phyloP scores from a whole-genome alignment of 2,113 vertebrate genomes.

The Perca flavescens region DNA sequence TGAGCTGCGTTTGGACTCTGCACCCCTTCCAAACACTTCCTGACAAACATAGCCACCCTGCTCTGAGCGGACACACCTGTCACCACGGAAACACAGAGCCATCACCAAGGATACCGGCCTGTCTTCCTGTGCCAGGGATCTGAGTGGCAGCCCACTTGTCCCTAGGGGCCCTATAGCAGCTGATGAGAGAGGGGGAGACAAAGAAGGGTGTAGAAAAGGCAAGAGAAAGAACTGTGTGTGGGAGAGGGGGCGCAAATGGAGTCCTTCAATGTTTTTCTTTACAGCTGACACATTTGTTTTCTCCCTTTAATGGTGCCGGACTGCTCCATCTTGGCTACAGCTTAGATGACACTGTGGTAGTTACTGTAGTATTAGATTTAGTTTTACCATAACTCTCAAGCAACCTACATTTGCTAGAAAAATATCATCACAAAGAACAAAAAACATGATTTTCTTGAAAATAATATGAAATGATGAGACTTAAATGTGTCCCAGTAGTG shows the following conservation, averaged over 20 bases:
- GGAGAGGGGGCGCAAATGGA: constrained; percentile 37
- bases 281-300: constrained; percentile 37
- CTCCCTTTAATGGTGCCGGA: constrained; percentile 25
- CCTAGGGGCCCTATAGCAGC: constrained; percentile 68
- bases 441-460: neutral
- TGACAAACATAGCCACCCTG: constrained; percentile 72
- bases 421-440: neutral
- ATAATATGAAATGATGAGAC: neutral
- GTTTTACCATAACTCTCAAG: neutral
- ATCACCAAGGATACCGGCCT: constrained; percentile 74
- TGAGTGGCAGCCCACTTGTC: constrained; percentile 63
- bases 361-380: neutral
- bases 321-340: constrained; percentile 16
- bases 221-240: constrained; percentile 40
- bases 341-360: constrained; percentile 9
- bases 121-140: constrained; percentile 68
- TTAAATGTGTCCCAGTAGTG: neutral
- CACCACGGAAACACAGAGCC: constrained; percentile 73
- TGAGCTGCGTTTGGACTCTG: constrained; percentile 67
- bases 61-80: constrained; percentile 79
- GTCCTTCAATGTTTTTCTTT: constrained; percentile 28
- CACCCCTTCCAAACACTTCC: constrained; percentile 71
- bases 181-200: constrained; percentile 73
- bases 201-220: constrained; percentile 60
- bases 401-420: neutral